phyloP scores from a whole-genome alignment of 2,113 vertebrate genomes.

The Toxotes chatareus region DNA sequence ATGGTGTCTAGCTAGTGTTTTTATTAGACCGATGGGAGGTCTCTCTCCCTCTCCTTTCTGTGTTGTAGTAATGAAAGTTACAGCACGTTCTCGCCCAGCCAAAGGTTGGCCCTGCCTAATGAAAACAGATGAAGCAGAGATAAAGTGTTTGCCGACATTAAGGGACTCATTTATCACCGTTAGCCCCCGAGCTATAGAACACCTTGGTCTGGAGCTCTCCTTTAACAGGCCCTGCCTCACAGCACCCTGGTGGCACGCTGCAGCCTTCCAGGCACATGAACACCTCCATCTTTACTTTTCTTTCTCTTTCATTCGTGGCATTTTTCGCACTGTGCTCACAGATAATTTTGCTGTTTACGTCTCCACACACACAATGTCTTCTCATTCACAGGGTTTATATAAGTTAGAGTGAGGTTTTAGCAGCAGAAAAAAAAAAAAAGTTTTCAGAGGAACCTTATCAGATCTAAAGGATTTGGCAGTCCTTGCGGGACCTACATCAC shows the following conservation, averaged over 20 bases:
- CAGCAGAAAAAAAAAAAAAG: neutral
- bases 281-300: constrained; percentile 54
- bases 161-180: constrained; percentile 88
- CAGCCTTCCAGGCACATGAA: constrained; percentile 58
- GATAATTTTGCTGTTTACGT: constrained; percentile 6
- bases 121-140: constrained; percentile 90
- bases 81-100: constrained; percentile 82
- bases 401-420: neutral
- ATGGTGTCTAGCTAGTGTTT: constrained; percentile 72
- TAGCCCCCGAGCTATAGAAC: constrained; percentile 83
- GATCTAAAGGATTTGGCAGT: constrained; percentile 51
- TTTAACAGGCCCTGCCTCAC: constrained; percentile 76
- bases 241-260: constrained; percentile 69
- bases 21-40: constrained; percentile 77
- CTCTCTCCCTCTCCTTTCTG: constrained; percentile 67
- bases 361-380: neutral
- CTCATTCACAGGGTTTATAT: neutral
- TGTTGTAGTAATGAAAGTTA: constrained; percentile 80
- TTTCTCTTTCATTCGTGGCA: constrained; percentile 1
- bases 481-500: constrained; percentile 53
- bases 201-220: constrained; percentile 83
- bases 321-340: neutral
- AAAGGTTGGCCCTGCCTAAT: constrained; percentile 87
- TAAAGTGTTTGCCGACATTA: constrained; percentile 89
- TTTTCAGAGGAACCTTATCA: constrained; percentile 44